These are phyloP conservation scores for Halocaridina rubra DNA, from an alignment of 2,888 invertebrate genomes.

Conservation along the genomic window DNA sequence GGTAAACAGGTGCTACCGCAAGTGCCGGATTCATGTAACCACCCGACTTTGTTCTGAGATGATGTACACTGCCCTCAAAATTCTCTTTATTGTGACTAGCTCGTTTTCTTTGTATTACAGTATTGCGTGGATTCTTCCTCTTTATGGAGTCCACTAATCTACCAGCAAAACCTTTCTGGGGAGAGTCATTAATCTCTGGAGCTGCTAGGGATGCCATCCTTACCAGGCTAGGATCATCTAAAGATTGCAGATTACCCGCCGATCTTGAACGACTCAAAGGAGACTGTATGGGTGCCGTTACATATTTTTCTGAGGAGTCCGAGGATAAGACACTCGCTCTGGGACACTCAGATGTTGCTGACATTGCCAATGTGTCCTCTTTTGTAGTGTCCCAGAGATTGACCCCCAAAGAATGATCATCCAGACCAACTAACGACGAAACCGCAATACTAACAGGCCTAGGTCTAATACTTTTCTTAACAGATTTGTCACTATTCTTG, in stretches of 20 bases:
- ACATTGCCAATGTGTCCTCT: slow-evolving; percentile 22
- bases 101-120: neutral
- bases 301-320: neutral
- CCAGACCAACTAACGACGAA: neutral
- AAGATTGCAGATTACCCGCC: slow-evolving; percentile 32
- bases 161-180: slow-evolving; percentile 28
- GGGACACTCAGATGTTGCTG: neutral
- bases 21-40: slow-evolving; percentile 47
- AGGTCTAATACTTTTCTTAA: neutral
- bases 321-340: slow-evolving; percentile 41
- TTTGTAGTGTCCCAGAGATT: neutral
- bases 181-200: neutral
- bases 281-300: slow-evolving; percentile 22
- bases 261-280: slow-evolving; percentile 48
- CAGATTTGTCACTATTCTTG: neutral
- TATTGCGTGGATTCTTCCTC: slow-evolving; percentile 29
- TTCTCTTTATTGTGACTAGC: neutral
- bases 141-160: slow-evolving; percentile 54
- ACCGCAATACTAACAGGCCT: slow-evolving; percentile 61
- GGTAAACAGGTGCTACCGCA: neutral
- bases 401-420: neutral
- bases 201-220: neutral
- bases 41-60: slow-evolving; percentile 51
- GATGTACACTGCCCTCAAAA: neutral
- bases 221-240: neutral